Conservation (phyloP, 2,888 invertebrate species). For the Troides oblongomaculatus region DNA sequence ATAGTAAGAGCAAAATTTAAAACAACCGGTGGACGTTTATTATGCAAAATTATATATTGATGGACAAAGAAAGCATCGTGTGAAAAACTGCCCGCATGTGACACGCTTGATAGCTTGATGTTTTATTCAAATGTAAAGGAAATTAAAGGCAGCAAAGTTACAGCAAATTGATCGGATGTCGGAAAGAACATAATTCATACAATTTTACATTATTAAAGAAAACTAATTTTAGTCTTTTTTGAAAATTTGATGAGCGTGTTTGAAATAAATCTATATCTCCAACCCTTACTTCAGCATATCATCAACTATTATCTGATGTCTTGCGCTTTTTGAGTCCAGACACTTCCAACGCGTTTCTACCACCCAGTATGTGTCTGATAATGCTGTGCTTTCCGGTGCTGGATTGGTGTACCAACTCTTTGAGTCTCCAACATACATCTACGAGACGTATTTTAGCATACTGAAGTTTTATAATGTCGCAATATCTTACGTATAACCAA, state of each 20-base stretch:
- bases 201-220: background rate
- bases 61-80: conserved; percentile 1
- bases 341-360: no score
- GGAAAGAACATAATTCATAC: background rate
- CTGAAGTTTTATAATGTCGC: no score
- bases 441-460: no score
- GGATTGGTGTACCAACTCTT: no score
- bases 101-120: conserved; percentile 10
- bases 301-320: no score
- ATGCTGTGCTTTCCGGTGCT: no score
- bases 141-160: conserved; percentile 7
- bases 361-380: no score
- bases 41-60: background rate
- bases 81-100: conserved; percentile 10
- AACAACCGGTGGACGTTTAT: background rate
- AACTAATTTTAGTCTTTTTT: background rate
- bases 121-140: conserved; percentile 13
- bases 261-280: background rate
- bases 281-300: background rate
- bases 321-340: no score
- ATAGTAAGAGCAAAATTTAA: background rate
- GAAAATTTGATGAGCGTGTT: background rate
- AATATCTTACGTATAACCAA: no score
- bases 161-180: background rate
- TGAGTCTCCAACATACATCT: no score